Evolutionary conservation across 2,888 invertebrate genomes (phyloP), one percentile per base, ranked within the genome.

Genomic region (Lithophane semibrunnea): DNA sequence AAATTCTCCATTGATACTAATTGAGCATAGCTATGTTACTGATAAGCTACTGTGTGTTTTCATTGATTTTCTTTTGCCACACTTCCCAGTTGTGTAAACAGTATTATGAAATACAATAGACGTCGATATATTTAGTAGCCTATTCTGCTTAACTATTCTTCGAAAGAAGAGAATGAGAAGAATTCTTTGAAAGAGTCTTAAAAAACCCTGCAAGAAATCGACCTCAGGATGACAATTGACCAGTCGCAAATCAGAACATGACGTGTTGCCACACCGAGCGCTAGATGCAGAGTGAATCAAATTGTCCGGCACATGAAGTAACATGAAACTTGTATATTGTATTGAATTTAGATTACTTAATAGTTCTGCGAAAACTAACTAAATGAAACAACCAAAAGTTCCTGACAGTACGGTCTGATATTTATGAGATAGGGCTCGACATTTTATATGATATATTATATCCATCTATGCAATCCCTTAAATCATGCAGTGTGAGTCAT

Each of bases 41-140:
- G 74, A 70, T 84, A 80, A 70, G 74, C 37, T 21, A n/a, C 54
- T 3, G 0, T 29, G 18, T 54, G 13, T 67, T 56, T 66, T 61
- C 4, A 47, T 63, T 56, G 12, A 24, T 13, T 60, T 60, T 44
- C 13, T 52, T 54, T 42, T 71, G 21, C 37, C 49, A 56, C 21
- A n/a, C 16, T 16, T 56, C 9, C 1, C 9, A 29, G 13, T 29
- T 24, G 10, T 42, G 0, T 4, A 42, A 24, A 44, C 10, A 56
- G 10, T 3, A 66, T 8, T 12, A 37, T 37, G 37, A 37, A 37
- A 37, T 5, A 37, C 37, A 37, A 37, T 37, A 37, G 37, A 37
- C 37, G 37, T 37, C 3, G 4, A 37, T 37, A 37, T 37, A 5
- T 37, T 37, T 5, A 37, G 37, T 37, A 37, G 5, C 37, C 37